phyloP scores from a whole-genome alignment of 2,113 vertebrate species.

The Tichodroma muraria region DNA sequence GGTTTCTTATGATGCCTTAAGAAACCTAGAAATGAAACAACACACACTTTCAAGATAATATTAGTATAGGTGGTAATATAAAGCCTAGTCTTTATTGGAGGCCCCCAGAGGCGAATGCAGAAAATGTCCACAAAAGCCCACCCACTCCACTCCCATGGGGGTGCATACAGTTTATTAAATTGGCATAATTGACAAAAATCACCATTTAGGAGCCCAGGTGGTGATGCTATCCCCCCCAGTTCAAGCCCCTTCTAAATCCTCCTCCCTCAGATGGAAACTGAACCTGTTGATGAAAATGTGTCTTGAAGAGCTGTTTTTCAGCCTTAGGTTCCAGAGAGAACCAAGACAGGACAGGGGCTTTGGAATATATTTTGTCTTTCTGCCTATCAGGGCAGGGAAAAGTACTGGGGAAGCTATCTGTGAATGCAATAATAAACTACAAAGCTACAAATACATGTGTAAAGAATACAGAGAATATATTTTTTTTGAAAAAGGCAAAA shows the following conservation, averaged over 20 bases:
- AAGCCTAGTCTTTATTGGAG: background rate
- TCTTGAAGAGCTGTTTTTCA: background rate
- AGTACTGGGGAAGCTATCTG: background rate
- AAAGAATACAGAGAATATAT: background rate
- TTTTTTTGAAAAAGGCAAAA: background rate
- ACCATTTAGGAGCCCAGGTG: background rate
- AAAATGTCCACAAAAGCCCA: background rate
- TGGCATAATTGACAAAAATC: background rate
- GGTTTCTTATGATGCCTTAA: background rate
- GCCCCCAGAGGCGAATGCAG: background rate
- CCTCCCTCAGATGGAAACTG: background rate
- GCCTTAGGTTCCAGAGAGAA: background rate
- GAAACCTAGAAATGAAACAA: background rate
- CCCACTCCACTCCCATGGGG: accelerated
- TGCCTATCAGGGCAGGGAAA: background rate
- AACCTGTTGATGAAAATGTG: background rate
- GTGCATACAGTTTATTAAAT: background rate
- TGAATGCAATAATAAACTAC: background rate
- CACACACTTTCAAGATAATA: background rate
- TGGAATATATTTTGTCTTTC: background rate
- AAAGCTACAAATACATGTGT: background rate
- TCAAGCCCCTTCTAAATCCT: background rate
- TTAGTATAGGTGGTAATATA: background rate
- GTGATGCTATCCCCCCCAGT: too few relatives aligned
- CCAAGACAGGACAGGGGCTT: background rate